Evolutionary conservation across 2,888 invertebrate species (phyloP), one percentile per base, ranked within the genome.

Genomic region (Ceratothoa steindachneri): DNA sequence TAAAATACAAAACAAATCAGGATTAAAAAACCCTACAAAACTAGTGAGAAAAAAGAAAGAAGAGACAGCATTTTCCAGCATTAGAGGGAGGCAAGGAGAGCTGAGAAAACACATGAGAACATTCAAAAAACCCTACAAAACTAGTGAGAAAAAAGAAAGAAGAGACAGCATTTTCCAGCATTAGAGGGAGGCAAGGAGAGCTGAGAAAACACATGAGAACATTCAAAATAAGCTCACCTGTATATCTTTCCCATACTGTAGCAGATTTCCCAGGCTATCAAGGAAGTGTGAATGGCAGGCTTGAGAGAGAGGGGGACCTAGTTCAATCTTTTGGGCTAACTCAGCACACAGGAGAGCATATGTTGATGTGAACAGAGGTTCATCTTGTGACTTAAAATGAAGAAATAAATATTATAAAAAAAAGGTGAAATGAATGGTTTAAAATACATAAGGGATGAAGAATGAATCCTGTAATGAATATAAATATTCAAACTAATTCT

Each of bases 241-340:
- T 69, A 77, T 71, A 1, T 66, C 64, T 19, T 67, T 53, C 30
- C 31, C 71, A 27, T 73, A 77, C 19, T 77, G 73, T 27, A 73
- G 71, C 0, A 77, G 66, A 15, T 65, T 70, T 31, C 71, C 68
- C 55, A 73, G 71, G 31, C 67, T 73, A 19, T 77, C 73, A 53
- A 66, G 65, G 31, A 77, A 77, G 55, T 77, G 77, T 24, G 71
- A 60, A 29, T 77, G 68, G 30, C 77, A 77, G 22, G 77, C 77
- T 28, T 60, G 7, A 24, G 65, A 51, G 3, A 77, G 71, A 19
- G 69, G 71, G 9, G 27, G 27, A 12, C 73, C 73, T 2, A 77
- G 68, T 31, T 71, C 73, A 22, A 55, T 64, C 28, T 69, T 73
- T 24, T 67, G 71, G 12, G 71, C 64, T 51, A 77, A 60, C 15